Percentiles rank a stretch among this genome's conserved stretches.
Conservation (phyloP, 2,113 vertebrate species). For the Oncorhynchus keta region DNA sequence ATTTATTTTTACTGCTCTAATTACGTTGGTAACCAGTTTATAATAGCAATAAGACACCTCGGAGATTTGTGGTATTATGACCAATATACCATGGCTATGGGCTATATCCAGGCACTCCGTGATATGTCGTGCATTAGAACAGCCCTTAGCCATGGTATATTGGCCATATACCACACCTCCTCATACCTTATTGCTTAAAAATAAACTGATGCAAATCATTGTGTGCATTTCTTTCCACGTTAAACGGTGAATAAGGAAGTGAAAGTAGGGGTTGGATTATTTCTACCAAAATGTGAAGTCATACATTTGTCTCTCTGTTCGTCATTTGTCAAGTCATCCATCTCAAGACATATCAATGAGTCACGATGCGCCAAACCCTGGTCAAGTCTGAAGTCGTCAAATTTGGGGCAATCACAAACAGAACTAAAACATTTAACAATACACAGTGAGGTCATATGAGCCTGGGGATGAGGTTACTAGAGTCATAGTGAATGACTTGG, state of each 20-base stretch:
- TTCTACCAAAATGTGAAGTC: not conserved
- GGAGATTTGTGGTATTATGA: too few relatives aligned
- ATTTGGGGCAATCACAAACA: not conserved
- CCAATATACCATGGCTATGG: too few relatives aligned
- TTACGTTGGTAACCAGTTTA: too few relatives aligned
- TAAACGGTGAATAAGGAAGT: not conserved
- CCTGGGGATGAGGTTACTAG: not conserved
- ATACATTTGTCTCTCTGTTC: not conserved
- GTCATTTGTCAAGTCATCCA: not conserved
- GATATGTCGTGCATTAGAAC: too few relatives aligned
- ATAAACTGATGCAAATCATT: not conserved
- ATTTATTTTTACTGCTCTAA: too few relatives aligned
- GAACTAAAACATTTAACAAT: not conserved
- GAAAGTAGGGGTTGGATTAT: not conserved
- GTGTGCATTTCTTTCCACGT: not conserved
- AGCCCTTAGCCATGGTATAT: too few relatives aligned
- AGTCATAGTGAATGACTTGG: not conserved
- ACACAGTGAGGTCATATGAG: not conserved
- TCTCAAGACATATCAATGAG: not conserved
- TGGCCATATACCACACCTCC: too few relatives aligned
- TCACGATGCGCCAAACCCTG: slow-evolving; percentile 22
- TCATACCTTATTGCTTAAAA: too few relatives aligned
- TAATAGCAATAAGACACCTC: too few relatives aligned
- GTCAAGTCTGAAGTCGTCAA: not conserved
- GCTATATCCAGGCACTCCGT: too few relatives aligned